phyloP scores from a whole-genome alignment of 2,113 vertebrate genomes.

The Barnardius zonarius region DNA sequence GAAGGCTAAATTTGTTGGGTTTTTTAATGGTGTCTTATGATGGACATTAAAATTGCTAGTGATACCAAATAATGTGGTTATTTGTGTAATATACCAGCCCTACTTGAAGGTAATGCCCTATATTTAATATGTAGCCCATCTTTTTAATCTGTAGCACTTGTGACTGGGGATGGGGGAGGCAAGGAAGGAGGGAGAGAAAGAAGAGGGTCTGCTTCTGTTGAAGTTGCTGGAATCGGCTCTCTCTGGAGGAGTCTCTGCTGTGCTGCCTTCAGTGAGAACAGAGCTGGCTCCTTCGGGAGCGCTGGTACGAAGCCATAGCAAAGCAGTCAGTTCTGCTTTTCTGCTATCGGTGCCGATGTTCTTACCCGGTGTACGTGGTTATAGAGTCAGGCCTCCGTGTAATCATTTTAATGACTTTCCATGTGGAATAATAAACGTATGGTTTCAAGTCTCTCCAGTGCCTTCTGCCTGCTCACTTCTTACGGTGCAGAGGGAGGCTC shows the following conservation, averaged over 20 bases:
- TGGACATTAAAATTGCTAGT: constrained; percentile 43
- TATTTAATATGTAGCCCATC: constrained; percentile 66
- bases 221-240: background rate
- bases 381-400: constrained; percentile 24
- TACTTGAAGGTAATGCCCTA: constrained; percentile 48
- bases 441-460: background rate
- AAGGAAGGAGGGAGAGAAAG: background rate
- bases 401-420: constrained; percentile 53
- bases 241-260: background rate
- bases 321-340: background rate
- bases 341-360: background rate
- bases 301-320: background rate
- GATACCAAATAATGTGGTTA: constrained; percentile 63
- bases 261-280: background rate
- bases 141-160: constrained; percentile 66
- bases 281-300: background rate
- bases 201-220: background rate
- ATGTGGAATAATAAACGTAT: constrained; percentile 56
- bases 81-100: constrained; percentile 30
- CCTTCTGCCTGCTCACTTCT: background rate
- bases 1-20: background rate
- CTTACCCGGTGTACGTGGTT: background rate
- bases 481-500: fast-evolving
- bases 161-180: background rate
- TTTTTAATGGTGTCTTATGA: constrained; percentile 24